These are phyloP conservation scores for Artibeus lituratus DNA, from an alignment of 2,797 vertebrate species.

Conservation along the genomic window DNA sequence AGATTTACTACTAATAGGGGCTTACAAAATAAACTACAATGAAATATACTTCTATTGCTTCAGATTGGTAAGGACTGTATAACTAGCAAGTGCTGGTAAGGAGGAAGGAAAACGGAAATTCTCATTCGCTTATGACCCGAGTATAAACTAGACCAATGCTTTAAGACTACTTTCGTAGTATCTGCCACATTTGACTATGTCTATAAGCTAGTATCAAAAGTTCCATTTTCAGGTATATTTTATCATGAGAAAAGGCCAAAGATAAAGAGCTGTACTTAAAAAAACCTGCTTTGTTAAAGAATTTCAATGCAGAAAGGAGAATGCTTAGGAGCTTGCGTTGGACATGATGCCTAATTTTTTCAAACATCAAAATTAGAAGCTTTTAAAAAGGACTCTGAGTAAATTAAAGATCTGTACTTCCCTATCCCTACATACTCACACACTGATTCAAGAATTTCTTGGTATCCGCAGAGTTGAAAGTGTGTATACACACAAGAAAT, in stretches of 20 bases:
- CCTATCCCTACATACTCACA: not conserved
- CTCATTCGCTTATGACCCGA: not conserved
- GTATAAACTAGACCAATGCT: not conserved
- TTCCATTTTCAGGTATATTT: not conserved
- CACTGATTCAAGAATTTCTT: not conserved
- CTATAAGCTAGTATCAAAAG: not conserved
- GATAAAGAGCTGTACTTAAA: not conserved
- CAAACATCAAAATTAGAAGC: not conserved
- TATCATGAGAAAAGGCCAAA: not conserved
- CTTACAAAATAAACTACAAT: not conserved
- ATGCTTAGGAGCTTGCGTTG: not conserved
- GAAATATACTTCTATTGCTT: not conserved
- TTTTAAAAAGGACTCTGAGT: not conserved
- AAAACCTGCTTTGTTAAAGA: not conserved
- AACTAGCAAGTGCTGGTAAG: not conserved
- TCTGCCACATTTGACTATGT: not conserved
- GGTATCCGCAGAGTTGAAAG: not conserved
- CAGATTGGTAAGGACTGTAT: not conserved
- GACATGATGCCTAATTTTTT: not conserved
- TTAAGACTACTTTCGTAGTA: not conserved
- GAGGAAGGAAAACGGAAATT: not conserved
- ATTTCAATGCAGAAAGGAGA: not conserved
- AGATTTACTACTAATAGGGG: not conserved
- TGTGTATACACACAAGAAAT: not conserved
- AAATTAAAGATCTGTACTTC: not conserved